These are phyloP conservation scores for Cremastinae sp. DNA, from an alignment of 2,888 invertebrate genomes.

Conservation along the genomic window DNA sequence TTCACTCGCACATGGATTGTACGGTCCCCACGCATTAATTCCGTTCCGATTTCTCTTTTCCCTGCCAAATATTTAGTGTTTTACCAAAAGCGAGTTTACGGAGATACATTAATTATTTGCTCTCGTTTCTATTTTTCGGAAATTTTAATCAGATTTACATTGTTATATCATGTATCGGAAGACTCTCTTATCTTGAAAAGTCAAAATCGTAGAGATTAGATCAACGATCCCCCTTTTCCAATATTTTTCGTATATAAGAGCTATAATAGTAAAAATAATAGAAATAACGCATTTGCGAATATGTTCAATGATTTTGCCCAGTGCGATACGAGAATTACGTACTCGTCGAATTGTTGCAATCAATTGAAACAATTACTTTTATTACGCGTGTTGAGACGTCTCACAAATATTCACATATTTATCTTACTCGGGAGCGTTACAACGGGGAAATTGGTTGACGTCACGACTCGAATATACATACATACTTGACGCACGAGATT, in stretches of 20 bases:
- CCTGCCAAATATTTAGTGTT: neutral
- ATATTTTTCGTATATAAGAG: no score
- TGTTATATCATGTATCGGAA: no score
- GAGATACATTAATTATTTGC: no score
- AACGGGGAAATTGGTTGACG: conserved; percentile 25
- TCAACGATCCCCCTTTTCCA: no score
- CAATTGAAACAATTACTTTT: conserved; percentile 43
- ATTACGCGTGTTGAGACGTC: conserved; percentile 9
- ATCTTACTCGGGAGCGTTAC: neutral
- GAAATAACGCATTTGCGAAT: no score
- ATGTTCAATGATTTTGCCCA: no score
- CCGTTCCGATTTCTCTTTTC: conserved; percentile 5
- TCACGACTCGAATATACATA: conserved; percentile 4
- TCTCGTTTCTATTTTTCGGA: no score
- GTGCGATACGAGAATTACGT: neutral
- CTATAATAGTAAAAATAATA: no score
- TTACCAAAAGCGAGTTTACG: neutral
- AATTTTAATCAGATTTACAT: no score
- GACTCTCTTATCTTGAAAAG: no score
- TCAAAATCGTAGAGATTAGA: no score
- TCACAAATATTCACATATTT: neutral
- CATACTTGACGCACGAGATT: neutral
- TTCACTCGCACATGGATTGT: neutral
- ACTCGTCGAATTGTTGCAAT: conserved; percentile 30
- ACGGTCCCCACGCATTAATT: neutral